Evolutionary conservation across 2,888 invertebrate genomes (phyloP).

Genomic region (Tholera decimalis): DNA sequence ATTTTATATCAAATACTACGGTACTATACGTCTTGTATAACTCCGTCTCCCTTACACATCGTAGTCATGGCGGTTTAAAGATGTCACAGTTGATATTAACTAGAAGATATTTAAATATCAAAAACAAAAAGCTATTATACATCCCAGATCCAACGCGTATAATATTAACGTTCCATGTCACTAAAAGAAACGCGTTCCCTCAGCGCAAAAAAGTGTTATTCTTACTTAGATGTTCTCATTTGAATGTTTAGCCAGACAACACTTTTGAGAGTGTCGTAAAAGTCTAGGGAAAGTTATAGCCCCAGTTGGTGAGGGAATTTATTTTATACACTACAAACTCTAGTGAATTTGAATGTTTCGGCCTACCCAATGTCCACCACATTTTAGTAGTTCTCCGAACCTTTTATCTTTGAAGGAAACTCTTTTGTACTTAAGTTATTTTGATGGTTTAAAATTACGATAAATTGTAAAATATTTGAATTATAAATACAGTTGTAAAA

Average conservation of each 20-base stretch:
- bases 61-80: no score
- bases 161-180: slow-evolving; percentile 11
- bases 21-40: neutral
- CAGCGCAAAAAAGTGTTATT: slow-evolving; percentile 30
- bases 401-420: slow-evolving; percentile 34
- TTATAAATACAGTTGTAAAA: neutral
- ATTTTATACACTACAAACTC: slow-evolving; percentile 59
- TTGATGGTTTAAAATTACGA: slow-evolving; percentile 14
- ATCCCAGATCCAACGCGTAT: neutral
- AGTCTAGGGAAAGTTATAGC: slow-evolving; percentile 69
- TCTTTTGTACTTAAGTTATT: slow-evolving; percentile 18
- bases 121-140: neutral
- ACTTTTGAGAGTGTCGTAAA: slow-evolving; percentile 68
- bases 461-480: neutral
- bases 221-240: slow-evolving; percentile 62
- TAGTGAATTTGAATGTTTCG: slow-evolving; percentile 56
- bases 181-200: slow-evolving; percentile 19
- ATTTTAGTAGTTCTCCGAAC: slow-evolving; percentile 36
- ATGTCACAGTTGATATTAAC: no score
- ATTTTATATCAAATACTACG: neutral
- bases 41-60: neutral
- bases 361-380: slow-evolving; percentile 45
- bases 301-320: slow-evolving; percentile 68
- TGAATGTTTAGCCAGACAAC: slow-evolving; percentile 71
- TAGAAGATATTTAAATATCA: neutral